phyloP scores from a whole-genome alignment of 2,113 vertebrate species.

The Riparia riparia region DNA sequence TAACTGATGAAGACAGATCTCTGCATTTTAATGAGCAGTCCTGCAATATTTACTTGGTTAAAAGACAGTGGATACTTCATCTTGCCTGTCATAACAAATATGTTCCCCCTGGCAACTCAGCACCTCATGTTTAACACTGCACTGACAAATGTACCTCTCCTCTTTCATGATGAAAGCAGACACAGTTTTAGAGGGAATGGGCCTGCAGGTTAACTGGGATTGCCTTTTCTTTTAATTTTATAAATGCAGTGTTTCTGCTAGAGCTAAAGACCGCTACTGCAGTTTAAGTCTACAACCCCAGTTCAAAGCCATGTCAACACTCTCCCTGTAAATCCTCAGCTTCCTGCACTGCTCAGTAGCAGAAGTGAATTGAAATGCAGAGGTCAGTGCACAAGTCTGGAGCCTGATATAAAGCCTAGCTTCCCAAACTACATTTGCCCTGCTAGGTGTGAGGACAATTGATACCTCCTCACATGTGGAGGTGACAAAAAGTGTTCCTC shows the following conservation, averaged over 20 bases:
- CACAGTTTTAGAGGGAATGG: not conserved
- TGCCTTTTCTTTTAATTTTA: not conserved
- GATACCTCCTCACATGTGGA: not conserved
- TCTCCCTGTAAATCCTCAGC: not conserved
- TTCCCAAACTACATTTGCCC: not conserved
- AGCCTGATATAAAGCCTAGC: not conserved
- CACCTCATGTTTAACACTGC: not conserved
- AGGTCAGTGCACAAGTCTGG: not conserved
- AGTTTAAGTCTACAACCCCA: not conserved
- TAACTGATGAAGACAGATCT: not conserved
- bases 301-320: not conserved
- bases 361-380: not conserved
- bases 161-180: not conserved
- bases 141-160: not conserved
- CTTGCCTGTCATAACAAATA: constrained; percentile 58
- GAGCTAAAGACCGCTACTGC: not conserved
- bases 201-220: not conserved
- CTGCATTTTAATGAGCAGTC: constrained; percentile 13
- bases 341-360: not conserved
- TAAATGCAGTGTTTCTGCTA: not conserved
- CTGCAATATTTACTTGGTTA: constrained; percentile 33
- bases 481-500: not conserved
- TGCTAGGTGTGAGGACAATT: not conserved
- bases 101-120: constrained; percentile 13
- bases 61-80: constrained; percentile 33